phyloP scores from a whole-genome alignment of 2,888 invertebrate species.

The Cheiracanthium punctorium region DNA sequence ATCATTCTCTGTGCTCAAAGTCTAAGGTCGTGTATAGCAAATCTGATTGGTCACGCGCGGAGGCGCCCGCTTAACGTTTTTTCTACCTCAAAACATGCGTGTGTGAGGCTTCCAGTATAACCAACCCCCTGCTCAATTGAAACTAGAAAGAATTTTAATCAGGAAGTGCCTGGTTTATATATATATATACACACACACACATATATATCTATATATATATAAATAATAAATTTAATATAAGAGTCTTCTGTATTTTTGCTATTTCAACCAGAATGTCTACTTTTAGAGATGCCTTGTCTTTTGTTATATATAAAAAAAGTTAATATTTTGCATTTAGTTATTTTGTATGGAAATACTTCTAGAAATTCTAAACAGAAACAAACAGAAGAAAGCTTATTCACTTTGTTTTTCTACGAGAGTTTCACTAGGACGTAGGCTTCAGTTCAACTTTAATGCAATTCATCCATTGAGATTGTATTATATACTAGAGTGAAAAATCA shows the following conservation, averaged over 20 bases:
- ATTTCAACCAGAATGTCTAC: not conserved
- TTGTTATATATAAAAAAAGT: not conserved
- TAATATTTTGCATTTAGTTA: not conserved
- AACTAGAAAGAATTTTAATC: conserved; percentile 22
- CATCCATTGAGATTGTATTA: no score
- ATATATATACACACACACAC: not conserved
- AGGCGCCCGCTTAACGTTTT: not conserved
- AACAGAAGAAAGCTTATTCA: no score
- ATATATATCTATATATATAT: no score
- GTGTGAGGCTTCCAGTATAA: not conserved
- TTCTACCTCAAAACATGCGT: conserved; percentile 17
- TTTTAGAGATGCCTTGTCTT: not conserved
- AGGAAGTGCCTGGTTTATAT: conserved; percentile 49
- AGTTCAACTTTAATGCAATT: no score
- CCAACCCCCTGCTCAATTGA: conserved; percentile 34
- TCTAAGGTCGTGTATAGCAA: not conserved
- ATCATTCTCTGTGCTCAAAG: conserved; percentile 4
- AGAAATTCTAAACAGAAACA: not conserved
- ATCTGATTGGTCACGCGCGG: not conserved
- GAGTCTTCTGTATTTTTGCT: conserved; percentile 25
- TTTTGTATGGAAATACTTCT: not conserved
- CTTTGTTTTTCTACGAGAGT: not conserved
- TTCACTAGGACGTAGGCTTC: no score
- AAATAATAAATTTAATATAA: no score
- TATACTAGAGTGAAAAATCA: no score